A percentile compares a stretch with the other conserved stretches of the same genome.
Conservation (phyloP, 2,888 invertebrate genomes). For the Caenorhabditis sp. region DNA sequence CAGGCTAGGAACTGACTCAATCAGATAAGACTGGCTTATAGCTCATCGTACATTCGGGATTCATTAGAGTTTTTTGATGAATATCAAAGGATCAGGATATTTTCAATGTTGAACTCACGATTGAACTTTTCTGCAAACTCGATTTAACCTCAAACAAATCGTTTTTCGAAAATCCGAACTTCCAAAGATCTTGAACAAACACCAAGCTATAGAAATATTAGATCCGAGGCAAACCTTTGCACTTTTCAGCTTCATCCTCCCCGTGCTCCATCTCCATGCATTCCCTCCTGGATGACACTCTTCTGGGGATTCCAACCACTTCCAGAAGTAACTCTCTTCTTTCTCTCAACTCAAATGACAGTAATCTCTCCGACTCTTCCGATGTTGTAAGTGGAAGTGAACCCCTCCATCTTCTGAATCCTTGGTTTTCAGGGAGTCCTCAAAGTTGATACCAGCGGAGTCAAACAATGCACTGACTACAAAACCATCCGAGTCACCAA, state of each 20-base stretch:
- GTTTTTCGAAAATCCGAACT: slow-evolving; percentile 11
- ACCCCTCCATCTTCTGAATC: not conserved
- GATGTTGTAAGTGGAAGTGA: slow-evolving; percentile 41
- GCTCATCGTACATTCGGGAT: too few species aligned
- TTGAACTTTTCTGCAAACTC: not conserved
- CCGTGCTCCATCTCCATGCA: slow-evolving; percentile 60
- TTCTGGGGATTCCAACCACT: slow-evolving; percentile 63
- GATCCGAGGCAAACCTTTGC: not conserved
- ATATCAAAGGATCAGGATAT: not conserved
- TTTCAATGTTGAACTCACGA: not conserved
- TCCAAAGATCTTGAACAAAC: slow-evolving; percentile 7
- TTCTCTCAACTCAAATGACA: slow-evolving; percentile 77
- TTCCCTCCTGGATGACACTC: slow-evolving; percentile 66
- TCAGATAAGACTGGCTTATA: too few species aligned
- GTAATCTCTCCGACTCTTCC: slow-evolving; percentile 68
- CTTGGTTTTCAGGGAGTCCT: slow-evolving; percentile 89
- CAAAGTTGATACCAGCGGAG: slow-evolving; percentile 92
- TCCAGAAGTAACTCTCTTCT: slow-evolving; percentile 74
- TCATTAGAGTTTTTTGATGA: not conserved
- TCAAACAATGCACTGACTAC: slow-evolving; percentile 95
- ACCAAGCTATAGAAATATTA: slow-evolving; percentile 9
- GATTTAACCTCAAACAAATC: slow-evolving; percentile 10
- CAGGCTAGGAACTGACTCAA: too few species aligned
- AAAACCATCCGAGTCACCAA: slow-evolving; percentile 94
- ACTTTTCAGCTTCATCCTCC: slow-evolving; percentile 55